phyloP scores from a whole-genome alignment of 2,797 vertebrate species.

The Semaprochilodus insignis region DNA sequence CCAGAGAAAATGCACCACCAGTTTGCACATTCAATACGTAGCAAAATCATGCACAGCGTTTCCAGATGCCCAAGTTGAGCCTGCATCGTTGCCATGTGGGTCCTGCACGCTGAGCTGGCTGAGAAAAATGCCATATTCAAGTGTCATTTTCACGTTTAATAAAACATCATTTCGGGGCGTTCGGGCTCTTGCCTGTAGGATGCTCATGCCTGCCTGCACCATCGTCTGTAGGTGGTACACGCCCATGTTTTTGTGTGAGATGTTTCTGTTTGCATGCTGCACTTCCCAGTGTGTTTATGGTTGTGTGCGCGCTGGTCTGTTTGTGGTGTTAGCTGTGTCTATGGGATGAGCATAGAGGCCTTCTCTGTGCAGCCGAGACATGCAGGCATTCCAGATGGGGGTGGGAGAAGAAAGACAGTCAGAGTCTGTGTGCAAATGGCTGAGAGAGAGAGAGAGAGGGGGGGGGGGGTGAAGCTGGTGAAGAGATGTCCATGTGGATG shows the following conservation, averaged over 20 bases:
- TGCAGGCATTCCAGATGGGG: constrained; percentile 61
- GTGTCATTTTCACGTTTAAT: too few relatives aligned
- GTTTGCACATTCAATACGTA: too few relatives aligned
- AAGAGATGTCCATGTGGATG: constrained; percentile 27
- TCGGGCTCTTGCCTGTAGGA: not conserved
- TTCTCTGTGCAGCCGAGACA: constrained; percentile 56
- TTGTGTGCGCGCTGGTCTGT: constrained; percentile 25
- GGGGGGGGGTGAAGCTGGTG: constrained; percentile 14
- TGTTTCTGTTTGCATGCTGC: constrained; percentile 37
- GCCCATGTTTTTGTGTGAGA: constrained; percentile 47
- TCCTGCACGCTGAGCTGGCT: too few relatives aligned
- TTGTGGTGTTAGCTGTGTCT: constrained; percentile 41
- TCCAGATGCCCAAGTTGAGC: too few relatives aligned
- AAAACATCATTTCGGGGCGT: too few relatives aligned
- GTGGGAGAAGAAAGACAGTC: constrained; percentile 51
- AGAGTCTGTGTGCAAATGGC: constrained; percentile 36
- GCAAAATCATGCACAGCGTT: too few relatives aligned
- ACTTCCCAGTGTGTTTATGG: constrained; percentile 29
- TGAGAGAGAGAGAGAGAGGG: not conserved
- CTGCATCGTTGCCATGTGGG: too few relatives aligned
- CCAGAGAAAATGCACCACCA: too few relatives aligned
- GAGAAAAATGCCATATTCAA: too few relatives aligned
- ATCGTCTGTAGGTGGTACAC: not conserved
- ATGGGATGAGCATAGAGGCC: constrained; percentile 57
- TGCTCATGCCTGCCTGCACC: constrained; percentile 6